Conservation (phyloP, 1,140 invertebrate genomes). For the Panulirus ornatus region DNA sequence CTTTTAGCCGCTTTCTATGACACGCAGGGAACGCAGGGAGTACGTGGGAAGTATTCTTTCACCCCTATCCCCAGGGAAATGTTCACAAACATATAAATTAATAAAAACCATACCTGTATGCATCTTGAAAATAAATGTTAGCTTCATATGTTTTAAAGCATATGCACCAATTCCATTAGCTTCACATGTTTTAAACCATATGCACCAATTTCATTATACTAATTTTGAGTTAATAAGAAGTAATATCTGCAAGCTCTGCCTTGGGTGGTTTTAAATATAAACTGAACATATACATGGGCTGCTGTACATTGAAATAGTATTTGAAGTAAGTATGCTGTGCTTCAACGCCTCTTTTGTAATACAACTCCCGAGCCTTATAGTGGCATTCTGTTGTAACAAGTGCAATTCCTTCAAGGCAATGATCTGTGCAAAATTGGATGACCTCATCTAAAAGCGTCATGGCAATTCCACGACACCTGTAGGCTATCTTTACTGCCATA, state of each 20-base stretch:
- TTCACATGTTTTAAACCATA: no score
- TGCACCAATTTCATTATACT: no score
- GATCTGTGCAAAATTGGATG: slow-evolving; percentile 79
- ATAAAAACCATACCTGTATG: no score
- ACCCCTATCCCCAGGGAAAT: no score
- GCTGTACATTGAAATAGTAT: slow-evolving; percentile 60
- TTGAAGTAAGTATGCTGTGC: slow-evolving; percentile 77
- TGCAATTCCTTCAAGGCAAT: slow-evolving; percentile 80
- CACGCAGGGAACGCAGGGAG: no score
- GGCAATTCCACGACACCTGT: slow-evolving; percentile 79
- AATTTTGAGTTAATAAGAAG: slow-evolving; percentile 19
- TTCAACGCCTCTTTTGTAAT: slow-evolving; percentile 81
- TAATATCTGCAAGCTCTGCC: slow-evolving; percentile 31
- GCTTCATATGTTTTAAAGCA: no score
- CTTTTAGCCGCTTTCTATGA: no score
- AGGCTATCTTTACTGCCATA: slow-evolving; percentile 79
- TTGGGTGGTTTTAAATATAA: slow-evolving; percentile 45
- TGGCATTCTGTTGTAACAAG: slow-evolving; percentile 81
- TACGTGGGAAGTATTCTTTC: no score
- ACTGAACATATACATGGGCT: slow-evolving; percentile 60
- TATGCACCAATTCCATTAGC: no score
- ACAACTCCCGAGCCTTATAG: slow-evolving; percentile 79
- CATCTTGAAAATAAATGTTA: no score
- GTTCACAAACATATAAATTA: no score
- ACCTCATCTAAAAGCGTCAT: slow-evolving; percentile 78